Percentiles rank a stretch among this genome's conserved stretches.
These are phyloP conservation scores for Dicycla oo DNA, from an alignment of 2,888 invertebrate genomes.

Conservation along the genomic window DNA sequence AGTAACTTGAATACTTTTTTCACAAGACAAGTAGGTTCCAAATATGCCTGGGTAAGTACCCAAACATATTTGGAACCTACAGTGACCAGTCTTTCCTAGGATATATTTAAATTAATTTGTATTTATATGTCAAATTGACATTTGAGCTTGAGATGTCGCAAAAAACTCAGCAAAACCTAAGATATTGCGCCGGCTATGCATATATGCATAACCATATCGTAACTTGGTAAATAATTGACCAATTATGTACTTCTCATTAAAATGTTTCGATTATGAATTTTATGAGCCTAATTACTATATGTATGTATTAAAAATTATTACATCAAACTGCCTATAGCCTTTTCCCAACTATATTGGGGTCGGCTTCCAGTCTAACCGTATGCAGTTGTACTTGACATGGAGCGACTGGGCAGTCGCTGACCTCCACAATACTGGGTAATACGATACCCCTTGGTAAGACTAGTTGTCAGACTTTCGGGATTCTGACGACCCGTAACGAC, in stretches of 20 bases:
- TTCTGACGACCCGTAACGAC: too few relatives aligned
- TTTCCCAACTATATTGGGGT: too few relatives aligned
- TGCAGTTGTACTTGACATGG: too few relatives aligned
- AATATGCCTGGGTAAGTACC: not conserved
- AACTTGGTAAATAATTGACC: constrained; percentile 41
- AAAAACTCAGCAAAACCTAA: constrained; percentile 22
- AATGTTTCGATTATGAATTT: constrained; percentile 47
- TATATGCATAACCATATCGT: constrained; percentile 56
- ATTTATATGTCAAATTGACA: constrained; percentile 51
- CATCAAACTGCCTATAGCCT: too few relatives aligned
- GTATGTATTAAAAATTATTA: not conserved
- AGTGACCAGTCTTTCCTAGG: constrained; percentile 15
- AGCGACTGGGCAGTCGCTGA: too few relatives aligned
- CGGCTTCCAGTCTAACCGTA: too few relatives aligned
- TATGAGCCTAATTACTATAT: constrained; percentile 31
- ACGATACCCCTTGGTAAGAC: too few relatives aligned
- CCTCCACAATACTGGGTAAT: too few relatives aligned
- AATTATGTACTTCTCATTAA: constrained; percentile 48
- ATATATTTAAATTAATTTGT: constrained; percentile 35
- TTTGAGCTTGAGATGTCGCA: constrained; percentile 30
- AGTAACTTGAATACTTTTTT: too few relatives aligned
- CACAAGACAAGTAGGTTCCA: too few relatives aligned
- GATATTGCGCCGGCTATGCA: constrained; percentile 24
- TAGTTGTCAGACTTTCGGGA: too few relatives aligned
- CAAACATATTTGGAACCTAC: not conserved